Evolutionary conservation across 2,888 invertebrate species (phyloP).

Genomic region (Napeogenes inachia): DNA sequence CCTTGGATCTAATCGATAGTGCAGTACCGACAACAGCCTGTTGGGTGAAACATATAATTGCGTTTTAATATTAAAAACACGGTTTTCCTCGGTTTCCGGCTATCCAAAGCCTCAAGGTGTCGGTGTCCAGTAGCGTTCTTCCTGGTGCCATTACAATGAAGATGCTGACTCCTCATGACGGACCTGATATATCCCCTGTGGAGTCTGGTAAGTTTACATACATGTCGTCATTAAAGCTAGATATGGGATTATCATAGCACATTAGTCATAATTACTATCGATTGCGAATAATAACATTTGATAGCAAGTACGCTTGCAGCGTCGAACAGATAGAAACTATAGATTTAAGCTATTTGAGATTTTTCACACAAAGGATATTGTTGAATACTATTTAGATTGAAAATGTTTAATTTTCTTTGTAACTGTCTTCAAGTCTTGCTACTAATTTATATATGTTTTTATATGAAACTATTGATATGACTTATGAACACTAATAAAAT

Average conservation of each 20-base stretch:
- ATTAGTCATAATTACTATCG: background rate
- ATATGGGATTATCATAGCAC: no score
- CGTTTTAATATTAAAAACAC: constrained; percentile 43
- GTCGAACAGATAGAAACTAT: no score
- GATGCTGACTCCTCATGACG: constrained; percentile 75
- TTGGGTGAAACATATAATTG: constrained; percentile 57
- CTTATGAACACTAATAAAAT: no score
- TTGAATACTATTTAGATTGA: no score
- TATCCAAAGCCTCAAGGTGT: constrained; percentile 60
- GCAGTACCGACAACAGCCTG: constrained; percentile 69
- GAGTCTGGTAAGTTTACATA: constrained; percentile 61
- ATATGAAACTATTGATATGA: no score
- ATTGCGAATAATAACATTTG: background rate
- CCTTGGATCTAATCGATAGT: constrained; percentile 61
- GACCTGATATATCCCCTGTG: constrained; percentile 78
- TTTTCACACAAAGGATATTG: no score
- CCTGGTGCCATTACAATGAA: constrained; percentile 69
- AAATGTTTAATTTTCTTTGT: no score
- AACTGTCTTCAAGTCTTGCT: no score
- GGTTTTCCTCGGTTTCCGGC: constrained; percentile 36
- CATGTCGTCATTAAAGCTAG: constrained; percentile 4
- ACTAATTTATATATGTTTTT: no score
- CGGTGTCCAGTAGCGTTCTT: constrained; percentile 66
- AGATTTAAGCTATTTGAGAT: no score
- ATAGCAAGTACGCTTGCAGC: no score